Evolutionary conservation across 1,140 invertebrate genomes (phyloP), one percentile per base, ranked within the genome.

Genomic region (Agrypnia vestita): DNA sequence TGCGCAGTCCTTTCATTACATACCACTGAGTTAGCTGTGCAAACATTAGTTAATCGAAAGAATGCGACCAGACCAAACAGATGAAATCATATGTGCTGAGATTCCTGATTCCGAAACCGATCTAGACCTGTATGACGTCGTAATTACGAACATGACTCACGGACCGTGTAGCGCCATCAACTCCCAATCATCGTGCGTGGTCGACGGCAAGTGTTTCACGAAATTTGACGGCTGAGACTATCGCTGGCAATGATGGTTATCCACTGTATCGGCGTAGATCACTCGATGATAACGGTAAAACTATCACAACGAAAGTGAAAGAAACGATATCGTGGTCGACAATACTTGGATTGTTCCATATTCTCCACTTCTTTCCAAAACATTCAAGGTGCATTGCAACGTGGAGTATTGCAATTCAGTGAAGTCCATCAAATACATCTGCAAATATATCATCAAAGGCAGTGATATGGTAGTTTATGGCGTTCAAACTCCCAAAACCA

Each of bases 291-390:
- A 10, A n/a, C 43, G 61, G 76, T 46, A 49, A 47, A 73, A 43
- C 12, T 4, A 3, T 11, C 1, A 11, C 0, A 64, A 6, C 43
- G 0, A 44, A 13, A 67, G 43, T 1, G 6, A 46, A 46, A 46
- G 1, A 12, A 17, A 47, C 82, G 73, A 86, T 11, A 17, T 91
- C 46, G 88, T n/a, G n/a, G n/a, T n/a, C n/a, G n/a, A n/a, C n/a
- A n/a, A n/a, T n/a, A n/a, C n/a, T n/a, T n/a, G n/a, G 90, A 84
- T 92, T 74, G 90, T 91, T 44, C 90, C 90, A 74, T 92, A 92
- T 86, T 90, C 86, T 79, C 87, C 89, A 15, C 76, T 90, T 6
- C 84, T 92, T 11, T 86, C 83, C 6, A 87, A 88, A 84, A 90
- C 84, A 69, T 92, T 86, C 80, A 86, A 91, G 75, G 85, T 87